phyloP scores from a whole-genome alignment of 2,888 invertebrate species.

The Loripinus fragilis region DNA sequence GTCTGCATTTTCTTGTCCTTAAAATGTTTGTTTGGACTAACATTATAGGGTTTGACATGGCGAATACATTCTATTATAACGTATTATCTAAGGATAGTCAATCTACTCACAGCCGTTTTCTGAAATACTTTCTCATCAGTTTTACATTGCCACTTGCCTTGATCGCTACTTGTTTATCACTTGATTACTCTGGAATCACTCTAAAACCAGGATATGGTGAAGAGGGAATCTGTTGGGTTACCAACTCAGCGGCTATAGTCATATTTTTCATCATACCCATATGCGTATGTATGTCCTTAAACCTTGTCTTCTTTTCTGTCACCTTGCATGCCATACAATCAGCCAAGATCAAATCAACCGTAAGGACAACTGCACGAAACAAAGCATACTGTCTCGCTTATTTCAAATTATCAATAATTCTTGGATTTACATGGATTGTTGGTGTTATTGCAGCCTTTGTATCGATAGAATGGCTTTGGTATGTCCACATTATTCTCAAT shows the following conservation, averaged over 20 bases:
- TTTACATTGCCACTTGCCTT: neutral
- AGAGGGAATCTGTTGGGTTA: conserved; percentile 29
- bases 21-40: conserved; percentile 38
- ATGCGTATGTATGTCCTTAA: conserved; percentile 17
- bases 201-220: conserved; percentile 23
- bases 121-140: conserved; percentile 10
- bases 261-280: conserved; percentile 34
- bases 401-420: conserved; percentile 39
- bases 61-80: conserved; percentile 20
- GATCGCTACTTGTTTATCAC: neutral
- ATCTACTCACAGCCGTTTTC: conserved; percentile 15
- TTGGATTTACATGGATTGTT: conserved; percentile 46
- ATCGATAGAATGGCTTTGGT: conserved; percentile 27
- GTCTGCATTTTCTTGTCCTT: conserved; percentile 29
- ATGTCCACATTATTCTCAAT: conserved; percentile 38
- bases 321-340: conserved; percentile 24
- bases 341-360: conserved; percentile 9
- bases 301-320: conserved; percentile 24
- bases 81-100: too few species aligned
- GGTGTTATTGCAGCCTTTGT: conserved; percentile 34
- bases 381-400: conserved; percentile 35
- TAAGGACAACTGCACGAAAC: conserved; percentile 7
- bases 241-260: conserved; percentile 24
- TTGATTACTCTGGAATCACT: conserved; percentile 11
- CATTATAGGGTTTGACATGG: conserved; percentile 40